Percentiles rank a stretch among this genome's conserved stretches.
Evolutionary conservation across 2,113 vertebrate genomes (phyloP).

Genomic region (Dicentrarchus labrax): DNA sequence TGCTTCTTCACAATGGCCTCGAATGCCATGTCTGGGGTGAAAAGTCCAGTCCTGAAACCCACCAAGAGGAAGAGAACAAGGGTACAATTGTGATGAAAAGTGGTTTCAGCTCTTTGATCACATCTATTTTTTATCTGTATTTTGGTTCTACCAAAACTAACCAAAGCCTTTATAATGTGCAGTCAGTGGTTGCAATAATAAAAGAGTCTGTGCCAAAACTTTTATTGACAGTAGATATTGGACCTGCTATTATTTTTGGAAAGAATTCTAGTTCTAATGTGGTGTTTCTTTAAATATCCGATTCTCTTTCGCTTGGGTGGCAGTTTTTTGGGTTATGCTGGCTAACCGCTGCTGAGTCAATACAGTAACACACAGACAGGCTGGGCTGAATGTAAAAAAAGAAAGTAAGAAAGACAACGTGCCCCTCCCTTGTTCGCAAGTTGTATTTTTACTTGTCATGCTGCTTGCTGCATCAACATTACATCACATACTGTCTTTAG

Average conservation of each 20-base stretch:
- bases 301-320: conserved; percentile 47
- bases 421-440: conserved; percentile 46
- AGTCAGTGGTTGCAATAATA: conserved; percentile 6
- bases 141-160: background rate
- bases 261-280: conserved; percentile 13
- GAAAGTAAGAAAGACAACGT: conserved; percentile 4
- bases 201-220: background rate
- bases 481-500: background rate
- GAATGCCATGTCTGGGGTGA: conserved; percentile 97
- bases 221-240: background rate
- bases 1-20: conserved; percentile 99
- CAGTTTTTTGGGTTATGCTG: conserved; percentile 39
- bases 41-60: conserved; percentile 91
- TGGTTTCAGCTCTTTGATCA: background rate
- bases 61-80: conserved; percentile 10
- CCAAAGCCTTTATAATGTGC: background rate
- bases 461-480: background rate
- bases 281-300: conserved; percentile 50
- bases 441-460: conserved; percentile 11
- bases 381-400: conserved; percentile 3
- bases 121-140: conserved; percentile 5
- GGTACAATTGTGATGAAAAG: background rate
- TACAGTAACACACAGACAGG: conserved; percentile 47
- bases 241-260: conserved; percentile 33
- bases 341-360: conserved; percentile 46